phyloP scores from a whole-genome alignment of 2,888 invertebrate species.

The Baronia brevicornis region DNA sequence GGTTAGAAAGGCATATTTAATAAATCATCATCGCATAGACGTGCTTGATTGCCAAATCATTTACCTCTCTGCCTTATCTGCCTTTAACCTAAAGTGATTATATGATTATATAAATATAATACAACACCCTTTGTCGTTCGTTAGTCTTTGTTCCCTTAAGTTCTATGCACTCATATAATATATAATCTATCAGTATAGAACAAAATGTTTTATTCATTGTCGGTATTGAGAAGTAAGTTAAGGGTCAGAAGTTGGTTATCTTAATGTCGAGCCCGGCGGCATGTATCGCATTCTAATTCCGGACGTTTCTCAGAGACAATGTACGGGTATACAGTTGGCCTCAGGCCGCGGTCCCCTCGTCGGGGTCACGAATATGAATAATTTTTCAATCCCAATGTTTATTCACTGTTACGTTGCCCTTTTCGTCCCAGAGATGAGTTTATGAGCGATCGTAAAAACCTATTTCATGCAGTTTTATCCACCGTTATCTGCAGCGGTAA shows the following conservation, averaged over 20 bases:
- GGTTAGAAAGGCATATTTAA: too few species aligned
- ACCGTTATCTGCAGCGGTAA: slow-evolving; percentile 6
- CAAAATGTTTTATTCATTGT: too few species aligned
- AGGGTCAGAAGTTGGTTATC: slow-evolving; percentile 16
- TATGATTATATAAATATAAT: too few species aligned
- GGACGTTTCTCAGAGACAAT: slow-evolving; percentile 33
- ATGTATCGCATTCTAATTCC: slow-evolving; percentile 35
- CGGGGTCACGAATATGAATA: slow-evolving; percentile 57
- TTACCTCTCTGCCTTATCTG: too few species aligned
- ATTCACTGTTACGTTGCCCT: slow-evolving; percentile 46
- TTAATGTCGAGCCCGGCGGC: slow-evolving; percentile 21
- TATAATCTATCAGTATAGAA: too few species aligned
- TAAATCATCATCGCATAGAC: too few species aligned
- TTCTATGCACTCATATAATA: too few species aligned
- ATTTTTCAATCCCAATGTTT: slow-evolving; percentile 56
- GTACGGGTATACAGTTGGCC: slow-evolving; percentile 21
- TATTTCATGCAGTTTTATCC: slow-evolving; percentile 18
- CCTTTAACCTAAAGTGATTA: too few species aligned
- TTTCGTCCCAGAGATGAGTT: slow-evolving; percentile 44
- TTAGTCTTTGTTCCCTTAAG: too few species aligned
- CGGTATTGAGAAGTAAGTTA: slow-evolving; percentile 11
- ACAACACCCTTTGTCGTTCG: too few species aligned
- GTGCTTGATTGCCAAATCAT: too few species aligned
- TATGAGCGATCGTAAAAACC: slow-evolving; percentile 43
- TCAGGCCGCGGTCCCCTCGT: slow-evolving; percentile 23